Base-by-base conservation (phyloP, 2,888 invertebrate genomes). In the Tetragnatha montana region DNA sequence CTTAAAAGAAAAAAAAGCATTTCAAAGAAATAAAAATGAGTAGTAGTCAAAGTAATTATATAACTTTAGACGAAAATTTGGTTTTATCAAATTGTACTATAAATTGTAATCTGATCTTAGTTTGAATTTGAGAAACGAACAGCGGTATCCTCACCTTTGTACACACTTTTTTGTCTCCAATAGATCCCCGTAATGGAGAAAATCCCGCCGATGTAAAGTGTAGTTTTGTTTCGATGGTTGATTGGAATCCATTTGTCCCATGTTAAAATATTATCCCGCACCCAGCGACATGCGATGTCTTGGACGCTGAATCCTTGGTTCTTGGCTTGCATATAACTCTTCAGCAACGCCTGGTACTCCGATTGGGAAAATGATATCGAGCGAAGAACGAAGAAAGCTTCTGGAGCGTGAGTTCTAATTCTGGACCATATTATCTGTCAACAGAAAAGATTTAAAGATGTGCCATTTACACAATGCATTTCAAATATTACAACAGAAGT, bases 281-380 rank as follows among this genome's bases (percentile, higher is more conserved):
- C 93, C 96, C 96, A 97, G 8, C 94, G 93, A 93, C 97, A 97
- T 0, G 96, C 96, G 0, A 95, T 94, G 0, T 94, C 93, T 6
- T 94, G 92, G 19, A 93, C 90, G 17, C 94, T 93, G 47, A 76
- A 50, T 12, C 87, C 83, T 14, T 84, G 80, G 4, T 68, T 68
- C 81, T 60, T 69, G 8, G 22, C 51, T 14, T 76, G 74, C 50
- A 79, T 14, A 78, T 88, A 89, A 1, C 49, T 47, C 17, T 83
- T 12, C 75, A 95, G 93, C 71, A 96, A 92, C 50, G 93, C 93
- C 75, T 94, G 93, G 92, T 95, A 96, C 92, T 95, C 94, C 0
- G 93, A 92, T 81, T 94, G 93, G 0, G 94, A 93, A 91, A 96
- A 95, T 60, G 93, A 93, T 84, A 92, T 88, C 10, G 75, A 60